Conservation (phyloP, 2,113 vertebrate species). For the Junco hyemalis region DNA sequence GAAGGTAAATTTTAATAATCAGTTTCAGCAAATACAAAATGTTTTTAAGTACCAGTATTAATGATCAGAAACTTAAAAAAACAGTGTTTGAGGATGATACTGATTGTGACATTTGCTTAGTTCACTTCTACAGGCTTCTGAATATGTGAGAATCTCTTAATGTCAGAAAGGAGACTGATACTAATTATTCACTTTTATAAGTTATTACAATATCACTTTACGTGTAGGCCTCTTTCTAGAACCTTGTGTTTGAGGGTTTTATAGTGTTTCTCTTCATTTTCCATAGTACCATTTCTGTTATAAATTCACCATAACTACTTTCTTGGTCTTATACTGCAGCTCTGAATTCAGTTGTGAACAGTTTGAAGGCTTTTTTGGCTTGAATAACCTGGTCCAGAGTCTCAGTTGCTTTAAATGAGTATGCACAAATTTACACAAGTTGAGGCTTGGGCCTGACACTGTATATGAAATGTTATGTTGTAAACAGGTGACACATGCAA, state of each 20-base stretch:
- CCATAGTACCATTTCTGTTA: slow-evolving; percentile 43
- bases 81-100: neutral
- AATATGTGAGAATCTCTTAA: neutral
- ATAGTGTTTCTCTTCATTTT: slow-evolving; percentile 23
- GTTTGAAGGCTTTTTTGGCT: slow-evolving; percentile 57
- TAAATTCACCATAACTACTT: slow-evolving; percentile 39
- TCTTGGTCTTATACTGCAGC: slow-evolving; percentile 25
- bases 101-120: slow-evolving; percentile 4
- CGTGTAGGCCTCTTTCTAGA: slow-evolving; percentile 57
- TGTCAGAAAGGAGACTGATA: slow-evolving; percentile 22
- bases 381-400: slow-evolving; percentile 36
- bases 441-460: slow-evolving; percentile 32
- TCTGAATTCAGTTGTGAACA: slow-evolving; percentile 63
- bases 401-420: slow-evolving; percentile 17
- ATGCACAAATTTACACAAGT: neutral
- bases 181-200: slow-evolving; percentile 47
- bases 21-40: slow-evolving; percentile 35
- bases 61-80: slow-evolving; percentile 29
- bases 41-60: slow-evolving; percentile 60
- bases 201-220: slow-evolving; percentile 62
- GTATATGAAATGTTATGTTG: slow-evolving; percentile 66
- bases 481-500: slow-evolving; percentile 69
- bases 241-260: slow-evolving; percentile 10
- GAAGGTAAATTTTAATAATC: slow-evolving; percentile 44
- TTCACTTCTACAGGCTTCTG: neutral